Conservation (phyloP, 2,888 invertebrate species). For the Eilema griseolum region DNA sequence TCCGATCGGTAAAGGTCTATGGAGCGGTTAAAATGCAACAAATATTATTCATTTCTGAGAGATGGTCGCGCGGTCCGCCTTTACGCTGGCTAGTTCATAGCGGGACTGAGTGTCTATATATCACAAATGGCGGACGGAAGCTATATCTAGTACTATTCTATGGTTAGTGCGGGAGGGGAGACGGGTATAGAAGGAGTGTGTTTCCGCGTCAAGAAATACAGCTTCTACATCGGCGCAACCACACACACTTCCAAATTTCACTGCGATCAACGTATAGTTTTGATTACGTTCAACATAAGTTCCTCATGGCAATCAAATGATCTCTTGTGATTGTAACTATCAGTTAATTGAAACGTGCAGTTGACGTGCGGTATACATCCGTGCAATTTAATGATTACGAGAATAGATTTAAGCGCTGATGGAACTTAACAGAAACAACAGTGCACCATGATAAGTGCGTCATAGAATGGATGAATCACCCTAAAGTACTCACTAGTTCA, state of each 20-base stretch:
- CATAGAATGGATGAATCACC: neutral
- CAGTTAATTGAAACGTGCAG: neutral
- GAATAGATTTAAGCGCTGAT: conserved; percentile 2
- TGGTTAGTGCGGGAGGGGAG: too few species aligned
- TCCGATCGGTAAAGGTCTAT: too few species aligned
- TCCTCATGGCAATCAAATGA: neutral
- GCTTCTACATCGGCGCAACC: too few species aligned
- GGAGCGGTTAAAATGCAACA: too few species aligned
- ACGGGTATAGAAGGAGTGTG: too few species aligned
- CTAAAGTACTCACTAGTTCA: neutral
- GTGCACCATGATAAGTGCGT: neutral
- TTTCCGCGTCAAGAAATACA: too few species aligned
- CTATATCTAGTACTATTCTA: too few species aligned
- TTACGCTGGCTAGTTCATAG: too few species aligned
- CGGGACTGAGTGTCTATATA: too few species aligned
- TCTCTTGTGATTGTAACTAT: neutral
- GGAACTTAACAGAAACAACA: neutral
- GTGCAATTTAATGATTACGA: neutral
- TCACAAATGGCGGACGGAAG: too few species aligned
- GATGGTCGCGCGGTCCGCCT: too few species aligned
- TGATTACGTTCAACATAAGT: neutral
- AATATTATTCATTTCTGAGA: too few species aligned
- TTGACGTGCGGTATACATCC: neutral
- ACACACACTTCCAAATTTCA: neutral
- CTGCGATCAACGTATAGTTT: neutral